Evolutionary conservation across 2,888 invertebrate genomes (phyloP).

Genomic region (Podotricha telesiphe): DNA sequence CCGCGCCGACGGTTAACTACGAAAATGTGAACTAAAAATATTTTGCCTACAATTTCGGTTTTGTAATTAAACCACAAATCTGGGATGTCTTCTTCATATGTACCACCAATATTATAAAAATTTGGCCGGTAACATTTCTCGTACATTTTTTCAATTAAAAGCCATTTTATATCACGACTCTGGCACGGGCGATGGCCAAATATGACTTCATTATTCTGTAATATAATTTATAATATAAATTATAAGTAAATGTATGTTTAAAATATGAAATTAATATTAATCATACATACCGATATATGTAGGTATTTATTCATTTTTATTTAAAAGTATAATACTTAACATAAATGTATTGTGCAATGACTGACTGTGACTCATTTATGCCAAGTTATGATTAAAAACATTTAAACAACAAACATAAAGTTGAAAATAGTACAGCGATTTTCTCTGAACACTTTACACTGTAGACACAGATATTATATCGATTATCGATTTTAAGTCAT

Average conservation of each 20-base stretch:
- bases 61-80: constrained; percentile 70
- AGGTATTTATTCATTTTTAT: constrained; percentile 1
- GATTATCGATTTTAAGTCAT: background rate
- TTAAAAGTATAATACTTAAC: background rate
- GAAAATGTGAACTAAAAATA: constrained; percentile 69
- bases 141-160: constrained; percentile 64
- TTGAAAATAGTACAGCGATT: background rate
- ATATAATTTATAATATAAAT: constrained; percentile 26
- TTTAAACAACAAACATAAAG: background rate
- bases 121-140: constrained; percentile 67
- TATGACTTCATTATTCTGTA: constrained; percentile 60
- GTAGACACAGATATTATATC: no score
- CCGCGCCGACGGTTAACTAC: constrained; percentile 60
- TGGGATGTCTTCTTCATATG: constrained; percentile 62
- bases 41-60: constrained; percentile 60
- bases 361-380: constrained; percentile 9
- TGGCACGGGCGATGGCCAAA: constrained; percentile 61
- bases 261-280: background rate
- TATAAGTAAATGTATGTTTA: background rate
- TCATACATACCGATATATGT: constrained; percentile 3
- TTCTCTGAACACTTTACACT: no score
- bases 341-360: background rate
- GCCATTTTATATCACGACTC: constrained; percentile 65
- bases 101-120: constrained; percentile 72
- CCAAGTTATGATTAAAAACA: background rate